Conservation (phyloP, 2,888 invertebrate species). For the Enoplolaimus lenunculus region DNA sequence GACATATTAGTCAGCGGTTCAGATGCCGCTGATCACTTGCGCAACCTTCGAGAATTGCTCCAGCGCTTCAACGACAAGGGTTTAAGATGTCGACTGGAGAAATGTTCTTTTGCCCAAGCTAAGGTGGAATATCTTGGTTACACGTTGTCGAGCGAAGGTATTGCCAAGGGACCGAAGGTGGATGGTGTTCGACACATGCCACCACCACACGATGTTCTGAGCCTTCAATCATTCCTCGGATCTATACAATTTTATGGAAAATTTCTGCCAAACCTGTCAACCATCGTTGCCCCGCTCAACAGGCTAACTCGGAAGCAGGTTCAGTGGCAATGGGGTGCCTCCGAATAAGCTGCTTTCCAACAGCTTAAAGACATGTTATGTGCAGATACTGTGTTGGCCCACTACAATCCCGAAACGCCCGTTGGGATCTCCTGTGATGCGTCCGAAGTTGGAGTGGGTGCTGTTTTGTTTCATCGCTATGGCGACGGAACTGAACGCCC, state of each 20-base stretch:
- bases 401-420: neutral
- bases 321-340: neutral
- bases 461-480: conserved; percentile 1
- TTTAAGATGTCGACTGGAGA: conserved; percentile 19
- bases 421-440: conserved; percentile 8
- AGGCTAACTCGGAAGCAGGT: neutral
- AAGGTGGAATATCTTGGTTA: conserved; percentile 16
- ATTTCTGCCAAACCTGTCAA: conserved; percentile 17
- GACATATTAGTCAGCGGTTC: conserved; percentile 11
- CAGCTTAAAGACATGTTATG: neutral
- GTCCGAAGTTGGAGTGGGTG: neutral
- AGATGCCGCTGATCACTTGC: neutral
- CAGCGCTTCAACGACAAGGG: conserved; percentile 11
- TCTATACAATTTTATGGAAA: conserved; percentile 21
- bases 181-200: conserved; percentile 21
- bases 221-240: conserved; percentile 19
- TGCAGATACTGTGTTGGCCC: neutral
- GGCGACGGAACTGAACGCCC: conserved; percentile 1
- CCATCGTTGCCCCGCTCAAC: neutral
- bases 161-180: conserved; percentile 18
- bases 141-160: conserved; percentile 16
- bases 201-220: conserved; percentile 18
- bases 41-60: conserved; percentile 1
- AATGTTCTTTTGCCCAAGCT: conserved; percentile 20
- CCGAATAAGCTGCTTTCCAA: neutral